Evolutionary conservation across 2,113 vertebrate species (phyloP).

Genomic region (Alethe castanea): DNA sequence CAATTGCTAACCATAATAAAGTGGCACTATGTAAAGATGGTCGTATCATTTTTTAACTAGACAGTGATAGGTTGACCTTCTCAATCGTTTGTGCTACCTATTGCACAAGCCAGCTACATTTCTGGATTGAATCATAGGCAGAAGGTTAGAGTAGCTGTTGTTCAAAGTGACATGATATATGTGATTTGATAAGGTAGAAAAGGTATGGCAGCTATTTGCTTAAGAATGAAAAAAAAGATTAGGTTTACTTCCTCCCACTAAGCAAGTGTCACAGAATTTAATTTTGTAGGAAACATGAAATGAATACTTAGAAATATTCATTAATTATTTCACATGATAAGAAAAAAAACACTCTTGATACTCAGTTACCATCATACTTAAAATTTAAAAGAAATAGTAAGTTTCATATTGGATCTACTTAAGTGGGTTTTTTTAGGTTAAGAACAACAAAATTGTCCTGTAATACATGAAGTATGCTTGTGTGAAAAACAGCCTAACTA

Average conservation of each 20-base stretch:
- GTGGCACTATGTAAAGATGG: neutral
- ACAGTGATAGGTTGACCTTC: neutral
- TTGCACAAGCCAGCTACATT: neutral
- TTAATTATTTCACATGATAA: neutral
- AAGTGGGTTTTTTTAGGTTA: neutral
- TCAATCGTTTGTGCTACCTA: neutral
- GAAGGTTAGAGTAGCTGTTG: neutral
- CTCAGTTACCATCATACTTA: neutral
- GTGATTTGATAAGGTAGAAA: neutral
- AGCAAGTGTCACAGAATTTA: neutral
- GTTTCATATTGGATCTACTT: neutral
- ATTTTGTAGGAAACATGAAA: neutral
- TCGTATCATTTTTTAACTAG: neutral
- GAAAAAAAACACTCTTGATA: neutral
- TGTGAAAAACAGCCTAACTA: neutral
- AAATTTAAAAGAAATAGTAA: neutral
- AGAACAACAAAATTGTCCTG: neutral
- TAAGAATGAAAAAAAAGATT: neutral
- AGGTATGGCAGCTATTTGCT: neutral
- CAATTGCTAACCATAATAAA: neutral
- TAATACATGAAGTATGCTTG: neutral
- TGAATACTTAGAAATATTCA: neutral
- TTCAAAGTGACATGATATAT: neutral
- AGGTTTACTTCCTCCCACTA: neutral
- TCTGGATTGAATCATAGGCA: neutral